Base-by-base conservation (phyloP, 30 jellyfish, hydroid and myxozoan species). In the Sanderia malayensis region DNA sequence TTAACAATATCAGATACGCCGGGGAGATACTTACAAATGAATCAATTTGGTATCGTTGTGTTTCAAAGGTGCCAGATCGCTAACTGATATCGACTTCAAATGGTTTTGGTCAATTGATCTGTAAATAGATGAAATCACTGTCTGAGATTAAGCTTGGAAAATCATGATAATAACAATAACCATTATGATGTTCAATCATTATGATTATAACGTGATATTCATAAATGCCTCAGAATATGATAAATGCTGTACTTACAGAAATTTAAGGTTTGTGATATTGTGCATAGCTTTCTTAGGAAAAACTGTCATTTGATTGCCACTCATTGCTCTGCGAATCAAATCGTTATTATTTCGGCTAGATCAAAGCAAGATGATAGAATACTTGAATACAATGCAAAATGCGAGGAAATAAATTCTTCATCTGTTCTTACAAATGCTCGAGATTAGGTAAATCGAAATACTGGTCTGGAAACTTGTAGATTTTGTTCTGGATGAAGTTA, bases 381-480 rank as follows among this genome's bases (percentile, higher is more conserved):
- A n/a, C n/a, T n/a, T n/a, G n/a, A n/a, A n/a, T n/a, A n/a, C n/a
- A n/a, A n/a, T n/a, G n/a, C n/a, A n/a, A n/a, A n/a, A n/a, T n/a
- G n/a, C n/a, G n/a, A n/a, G n/a, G n/a, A n/a, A n/a, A n/a, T n/a
- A n/a, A n/a, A n/a, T n/a, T n/a, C n/a, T n/a, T 20, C 18, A 19
- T 4, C 67, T 55, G 10, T 13, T 61, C 94, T 82, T 31, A 82
- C 94, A 82, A 25, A 15, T 70, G 71, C 46, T 82, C 86, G 3
- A 82, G 75, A 29, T 82, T 72, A n/a, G 97, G 97, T 26, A 82
- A 65, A 46, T 76, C 81, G 37, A 89, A 81, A n/a, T 21, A 81
- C 27, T 88, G 61, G 58, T 69, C 93, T 3, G 97, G 97, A 4
- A 89, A 20, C 85, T 77, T 75, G 88, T 89, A 72, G 44, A 89